Conservation (phyloP, 2,113 vertebrate species). For the Salminus brasiliensis region DNA sequence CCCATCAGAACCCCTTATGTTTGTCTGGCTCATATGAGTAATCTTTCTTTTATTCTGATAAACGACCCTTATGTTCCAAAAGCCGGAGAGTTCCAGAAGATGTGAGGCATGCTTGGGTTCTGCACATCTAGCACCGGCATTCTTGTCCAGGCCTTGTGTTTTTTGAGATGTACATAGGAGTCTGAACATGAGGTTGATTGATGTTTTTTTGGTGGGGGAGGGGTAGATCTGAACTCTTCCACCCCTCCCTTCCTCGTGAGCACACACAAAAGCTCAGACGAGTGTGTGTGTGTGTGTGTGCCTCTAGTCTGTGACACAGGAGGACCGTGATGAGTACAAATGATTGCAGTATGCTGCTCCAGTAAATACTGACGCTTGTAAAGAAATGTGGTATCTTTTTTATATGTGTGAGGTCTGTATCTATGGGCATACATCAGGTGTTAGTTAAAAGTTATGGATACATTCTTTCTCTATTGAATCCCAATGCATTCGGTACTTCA, state of each 20-base stretch:
- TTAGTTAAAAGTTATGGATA: no score
- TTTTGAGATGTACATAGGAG: constrained; percentile 43
- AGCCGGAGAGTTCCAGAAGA: background rate
- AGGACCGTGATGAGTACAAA: constrained; percentile 38
- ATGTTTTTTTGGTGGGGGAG: constrained; percentile 49
- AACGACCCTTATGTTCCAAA: background rate
- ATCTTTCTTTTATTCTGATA: background rate
- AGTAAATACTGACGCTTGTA: background rate
- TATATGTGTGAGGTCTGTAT: no score
- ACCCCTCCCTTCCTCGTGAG: constrained; percentile 43
- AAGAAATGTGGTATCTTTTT: background rate
- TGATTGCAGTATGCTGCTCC: constrained; percentile 10
- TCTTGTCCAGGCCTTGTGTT: background rate
- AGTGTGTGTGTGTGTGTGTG: constrained; percentile 30
- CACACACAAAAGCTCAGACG: constrained; percentile 53
- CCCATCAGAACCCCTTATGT: background rate
- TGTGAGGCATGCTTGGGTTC: no score
- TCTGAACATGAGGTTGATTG: constrained; percentile 43
- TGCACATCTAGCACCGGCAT: background rate
- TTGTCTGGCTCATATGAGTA: background rate
- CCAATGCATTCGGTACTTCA: no score
- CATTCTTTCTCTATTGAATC: no score
- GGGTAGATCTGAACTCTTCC: constrained; percentile 53
- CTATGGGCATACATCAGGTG: no score
- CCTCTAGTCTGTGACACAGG: constrained; percentile 47